These are phyloP conservation scores for Heliconius ethilla DNA, from an alignment of 2,888 invertebrate species.

Conservation along the genomic window DNA sequence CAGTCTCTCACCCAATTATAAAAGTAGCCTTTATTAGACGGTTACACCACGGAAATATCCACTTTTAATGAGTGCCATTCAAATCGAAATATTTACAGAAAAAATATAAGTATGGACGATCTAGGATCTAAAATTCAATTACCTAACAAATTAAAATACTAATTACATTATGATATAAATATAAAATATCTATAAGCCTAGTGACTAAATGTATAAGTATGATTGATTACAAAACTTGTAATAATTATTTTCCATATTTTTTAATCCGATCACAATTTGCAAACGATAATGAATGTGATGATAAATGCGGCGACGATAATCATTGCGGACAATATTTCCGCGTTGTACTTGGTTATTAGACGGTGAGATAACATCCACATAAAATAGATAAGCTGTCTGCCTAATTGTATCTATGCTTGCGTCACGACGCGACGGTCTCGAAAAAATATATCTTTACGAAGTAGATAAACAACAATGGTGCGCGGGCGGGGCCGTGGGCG, in stretches of 20 bases:
- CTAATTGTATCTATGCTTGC: neutral
- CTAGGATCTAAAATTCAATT: too few species aligned
- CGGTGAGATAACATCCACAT: neutral
- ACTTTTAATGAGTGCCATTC: too few species aligned
- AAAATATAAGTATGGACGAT: too few species aligned
- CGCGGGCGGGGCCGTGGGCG: constrained; percentile 16
- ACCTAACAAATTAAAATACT: too few species aligned
- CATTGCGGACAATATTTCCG: neutral
- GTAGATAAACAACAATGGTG: neutral
- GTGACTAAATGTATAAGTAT: constrained; percentile 1
- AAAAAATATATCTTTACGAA: neutral
- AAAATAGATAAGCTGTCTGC: neutral
- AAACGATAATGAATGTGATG: neutral
- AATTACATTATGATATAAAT: too few species aligned
- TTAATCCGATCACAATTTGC: neutral
- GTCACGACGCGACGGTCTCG: neutral
- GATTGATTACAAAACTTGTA: constrained; percentile 8
- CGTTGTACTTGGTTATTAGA: neutral
- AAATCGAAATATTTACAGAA: too few species aligned
- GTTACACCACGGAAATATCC: too few species aligned
- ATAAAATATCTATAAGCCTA: too few species aligned
- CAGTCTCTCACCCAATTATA: too few species aligned
- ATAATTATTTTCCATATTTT: neutral
- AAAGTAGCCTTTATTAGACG: too few species aligned
- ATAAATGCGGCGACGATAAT: neutral